These are phyloP conservation scores for Chrysopa pallens DNA, from an alignment of 1,140 invertebrate genomes.

Conservation along the genomic window DNA sequence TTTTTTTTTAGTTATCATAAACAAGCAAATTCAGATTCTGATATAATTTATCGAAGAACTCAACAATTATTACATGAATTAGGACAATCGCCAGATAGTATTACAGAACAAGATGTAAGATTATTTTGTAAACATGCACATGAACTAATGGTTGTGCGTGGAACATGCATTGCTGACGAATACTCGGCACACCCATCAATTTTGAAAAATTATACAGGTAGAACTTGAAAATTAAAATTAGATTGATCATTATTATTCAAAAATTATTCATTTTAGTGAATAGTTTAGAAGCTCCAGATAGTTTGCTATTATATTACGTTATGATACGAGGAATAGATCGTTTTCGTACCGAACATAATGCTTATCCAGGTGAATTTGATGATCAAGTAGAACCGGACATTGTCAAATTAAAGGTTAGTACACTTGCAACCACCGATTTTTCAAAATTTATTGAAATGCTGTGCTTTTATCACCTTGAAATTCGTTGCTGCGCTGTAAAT, in stretches of 20 bases:
- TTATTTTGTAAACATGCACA: conserved; percentile 72
- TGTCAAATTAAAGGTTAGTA: conserved; percentile 54
- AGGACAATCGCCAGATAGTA: conserved; percentile 47
- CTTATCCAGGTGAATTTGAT: conserved; percentile 77
- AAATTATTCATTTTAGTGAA: conserved; percentile 23
- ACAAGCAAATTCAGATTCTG: conserved; percentile 66
- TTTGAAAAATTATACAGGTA: too few relatives aligned
- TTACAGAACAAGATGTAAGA: conserved; percentile 62
- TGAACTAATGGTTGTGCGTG: conserved; percentile 60
- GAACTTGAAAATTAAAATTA: too few relatives aligned
- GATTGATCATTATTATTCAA: too few relatives aligned
- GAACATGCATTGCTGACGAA: conserved; percentile 64
- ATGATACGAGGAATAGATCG: conserved; percentile 77
- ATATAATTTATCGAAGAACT: conserved; percentile 62
- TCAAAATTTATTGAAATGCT: too few relatives aligned
- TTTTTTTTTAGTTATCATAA: conserved; percentile 44
- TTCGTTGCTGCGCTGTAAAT: too few relatives aligned
- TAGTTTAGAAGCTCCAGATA: conserved; percentile 58
- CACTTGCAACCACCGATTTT: too few relatives aligned
- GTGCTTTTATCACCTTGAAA: too few relatives aligned
- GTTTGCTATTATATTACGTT: conserved; percentile 79
- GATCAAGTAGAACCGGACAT: conserved; percentile 81
- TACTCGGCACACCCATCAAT: conserved; percentile 23
- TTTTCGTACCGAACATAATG: conserved; percentile 75
- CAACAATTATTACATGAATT: conserved; percentile 61